Evolutionary conservation across 2,113 vertebrate species (phyloP).

Genomic region (Tetraodon nigroviridis): DNA sequence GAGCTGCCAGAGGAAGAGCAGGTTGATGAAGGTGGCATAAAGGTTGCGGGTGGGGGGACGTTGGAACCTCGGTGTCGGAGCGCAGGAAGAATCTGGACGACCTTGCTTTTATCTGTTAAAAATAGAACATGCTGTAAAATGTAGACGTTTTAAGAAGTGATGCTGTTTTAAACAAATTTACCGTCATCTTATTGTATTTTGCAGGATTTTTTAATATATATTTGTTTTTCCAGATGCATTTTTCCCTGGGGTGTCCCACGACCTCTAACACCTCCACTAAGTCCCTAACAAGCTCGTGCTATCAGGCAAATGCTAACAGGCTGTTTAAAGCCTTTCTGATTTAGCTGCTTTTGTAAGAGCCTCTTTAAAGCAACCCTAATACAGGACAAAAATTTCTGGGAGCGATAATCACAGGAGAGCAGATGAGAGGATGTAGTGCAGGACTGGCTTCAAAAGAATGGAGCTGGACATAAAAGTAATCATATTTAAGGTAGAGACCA

Average conservation of each 20-base stretch:
- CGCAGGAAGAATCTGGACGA: neutral
- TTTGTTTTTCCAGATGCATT: conserved; percentile 11
- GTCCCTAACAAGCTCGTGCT: conserved; percentile 43
- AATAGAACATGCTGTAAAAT: neutral
- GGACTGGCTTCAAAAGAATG: no score
- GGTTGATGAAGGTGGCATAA: conserved; percentile 1
- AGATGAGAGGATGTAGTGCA: neutral
- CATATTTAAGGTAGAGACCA: no score
- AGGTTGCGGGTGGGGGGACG: neutral
- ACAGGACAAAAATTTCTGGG: neutral
- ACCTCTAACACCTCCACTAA: conserved; percentile 36
- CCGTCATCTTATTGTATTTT: neutral
- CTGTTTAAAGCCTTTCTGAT: conserved; percentile 39
- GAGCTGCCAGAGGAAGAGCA: neutral
- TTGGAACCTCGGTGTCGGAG: neutral
- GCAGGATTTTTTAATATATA: neutral
- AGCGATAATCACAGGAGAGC: conserved; percentile 4
- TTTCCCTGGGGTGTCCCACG: conserved; percentile 23
- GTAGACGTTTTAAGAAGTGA: no score
- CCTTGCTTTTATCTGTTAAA: neutral
- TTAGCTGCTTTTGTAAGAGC: conserved; percentile 37
- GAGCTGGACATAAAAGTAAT: no score
- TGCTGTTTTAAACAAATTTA: no score
- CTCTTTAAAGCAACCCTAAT: neutral
- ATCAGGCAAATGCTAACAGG: conserved; percentile 58